phyloP scores from a whole-genome alignment of 2,888 invertebrate genomes.

The Hofmannophila pseudospretella region DNA sequence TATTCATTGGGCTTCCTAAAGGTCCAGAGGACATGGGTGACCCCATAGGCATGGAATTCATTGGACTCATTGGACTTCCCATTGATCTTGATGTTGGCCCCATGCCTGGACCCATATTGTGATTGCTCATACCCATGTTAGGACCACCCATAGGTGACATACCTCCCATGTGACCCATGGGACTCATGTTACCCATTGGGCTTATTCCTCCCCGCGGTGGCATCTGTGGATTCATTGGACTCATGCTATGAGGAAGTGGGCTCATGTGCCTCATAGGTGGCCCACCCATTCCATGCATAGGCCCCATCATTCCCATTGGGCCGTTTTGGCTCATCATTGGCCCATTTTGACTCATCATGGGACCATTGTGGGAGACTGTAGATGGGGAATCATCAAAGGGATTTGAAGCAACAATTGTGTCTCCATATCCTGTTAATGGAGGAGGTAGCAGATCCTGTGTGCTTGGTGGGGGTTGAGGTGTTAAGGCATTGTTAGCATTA shows the following conservation, averaged over 20 bases:
- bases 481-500: constrained; percentile 81
- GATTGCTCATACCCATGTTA: constrained; percentile 82
- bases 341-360: constrained; percentile 80
- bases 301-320: constrained; percentile 81
- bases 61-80: constrained; percentile 86
- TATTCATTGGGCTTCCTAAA: constrained; percentile 86
- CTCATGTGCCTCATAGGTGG: constrained; percentile 83
- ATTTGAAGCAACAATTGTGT: constrained; percentile 95
- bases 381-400: constrained; percentile 95
- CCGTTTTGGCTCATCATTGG: constrained; percentile 83
- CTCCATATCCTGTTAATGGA: constrained; percentile 93
- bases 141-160: constrained; percentile 85
- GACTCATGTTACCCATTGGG: constrained; percentile 85
- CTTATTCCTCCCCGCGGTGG: constrained; percentile 80
- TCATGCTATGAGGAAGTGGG: constrained; percentile 78
- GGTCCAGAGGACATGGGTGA: constrained; percentile 83
- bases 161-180: constrained; percentile 82
- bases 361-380: constrained; percentile 77
- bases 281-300: constrained; percentile 80
- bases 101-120: constrained; percentile 80
- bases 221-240: constrained; percentile 81
- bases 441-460: constrained; percentile 89
- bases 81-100: constrained; percentile 78
- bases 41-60: constrained; percentile 85
- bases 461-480: constrained; percentile 84